These are phyloP conservation scores for Onychostruthus taczanowskii DNA, from an alignment of 2,113 vertebrate species.

Conservation along the genomic window DNA sequence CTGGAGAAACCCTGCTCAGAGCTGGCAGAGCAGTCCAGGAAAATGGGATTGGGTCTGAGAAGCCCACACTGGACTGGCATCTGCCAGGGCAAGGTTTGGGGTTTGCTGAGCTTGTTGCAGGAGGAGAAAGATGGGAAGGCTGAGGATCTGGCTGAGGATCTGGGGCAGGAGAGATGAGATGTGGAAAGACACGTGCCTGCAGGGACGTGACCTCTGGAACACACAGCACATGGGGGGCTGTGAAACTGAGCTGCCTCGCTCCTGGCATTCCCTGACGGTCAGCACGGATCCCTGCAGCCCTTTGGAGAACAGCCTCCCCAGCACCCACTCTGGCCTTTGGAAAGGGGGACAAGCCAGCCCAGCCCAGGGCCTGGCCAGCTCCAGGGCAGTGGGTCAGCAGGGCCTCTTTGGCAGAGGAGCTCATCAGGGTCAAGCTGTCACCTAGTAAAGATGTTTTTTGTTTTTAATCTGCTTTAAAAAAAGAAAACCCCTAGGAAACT, in stretches of 20 bases:
- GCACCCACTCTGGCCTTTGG: fast-evolving
- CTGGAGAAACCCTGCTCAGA: not conserved
- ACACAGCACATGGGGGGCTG: not conserved
- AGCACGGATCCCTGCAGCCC: not conserved
- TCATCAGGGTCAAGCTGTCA: not conserved
- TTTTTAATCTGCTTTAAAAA: not conserved
- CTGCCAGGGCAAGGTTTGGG: not conserved
- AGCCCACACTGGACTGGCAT: not conserved
- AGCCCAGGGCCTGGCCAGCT: not conserved
- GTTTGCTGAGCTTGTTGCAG: not conserved
- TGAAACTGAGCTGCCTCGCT: not conserved
- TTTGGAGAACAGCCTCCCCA: not conserved
- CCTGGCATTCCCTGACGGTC: not conserved
- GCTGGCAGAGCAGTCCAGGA: not conserved
- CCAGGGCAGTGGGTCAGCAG: not conserved
- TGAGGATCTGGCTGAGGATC: not conserved
- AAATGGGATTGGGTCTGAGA: not conserved
- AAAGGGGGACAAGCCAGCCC: not conserved
- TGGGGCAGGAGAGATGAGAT: not conserved
- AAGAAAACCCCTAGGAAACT: not conserved
- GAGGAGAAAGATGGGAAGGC: not conserved
- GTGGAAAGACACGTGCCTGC: not conserved
- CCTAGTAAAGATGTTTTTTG: fast-evolving
- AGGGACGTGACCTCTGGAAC: not conserved
- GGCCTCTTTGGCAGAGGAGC: not conserved